Conservation (phyloP, 53 echinoderm and acorn worm genomes). For the Pentamera pediparva region DNA sequence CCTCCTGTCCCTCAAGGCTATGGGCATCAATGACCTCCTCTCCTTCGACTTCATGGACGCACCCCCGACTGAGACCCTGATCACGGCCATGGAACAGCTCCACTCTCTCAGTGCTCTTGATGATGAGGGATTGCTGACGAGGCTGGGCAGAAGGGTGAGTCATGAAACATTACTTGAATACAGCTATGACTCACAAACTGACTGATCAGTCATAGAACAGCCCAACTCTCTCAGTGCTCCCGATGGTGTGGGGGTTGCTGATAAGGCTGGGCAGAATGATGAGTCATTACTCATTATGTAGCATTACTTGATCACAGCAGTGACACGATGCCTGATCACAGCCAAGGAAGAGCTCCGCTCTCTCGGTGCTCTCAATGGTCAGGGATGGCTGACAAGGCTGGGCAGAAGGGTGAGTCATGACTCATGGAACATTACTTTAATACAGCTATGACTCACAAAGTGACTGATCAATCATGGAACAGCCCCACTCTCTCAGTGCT, state of each 20-base stretch:
- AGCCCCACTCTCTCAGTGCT: conserved; percentile 92
- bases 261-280: no score
- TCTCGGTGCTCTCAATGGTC: conserved; percentile 89
- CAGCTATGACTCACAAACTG: no score
- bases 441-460: no score
- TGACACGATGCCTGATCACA: conserved; percentile 90
- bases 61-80: conserved; percentile 94
- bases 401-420: conserved; percentile 91
- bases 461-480: no score
- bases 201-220: no score
- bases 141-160: conserved; percentile 93
- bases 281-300: no score
- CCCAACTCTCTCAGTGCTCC: no score
- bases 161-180: no score
- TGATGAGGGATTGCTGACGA: conserved; percentile 93
- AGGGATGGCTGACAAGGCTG: conserved; percentile 90
- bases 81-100: conserved; percentile 98
- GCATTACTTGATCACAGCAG: conserved; percentile 96
- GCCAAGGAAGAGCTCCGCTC: conserved; percentile 99
- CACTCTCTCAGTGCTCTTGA: conserved; percentile 97
- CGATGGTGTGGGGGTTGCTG: no score
- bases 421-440: no score
- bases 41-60: conserved; percentile 99
- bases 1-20: conserved; percentile 82
- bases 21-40: conserved; percentile 97